These are phyloP conservation scores for Hipparchia semele DNA, from an alignment of 2,888 invertebrate genomes.

Conservation along the genomic window DNA sequence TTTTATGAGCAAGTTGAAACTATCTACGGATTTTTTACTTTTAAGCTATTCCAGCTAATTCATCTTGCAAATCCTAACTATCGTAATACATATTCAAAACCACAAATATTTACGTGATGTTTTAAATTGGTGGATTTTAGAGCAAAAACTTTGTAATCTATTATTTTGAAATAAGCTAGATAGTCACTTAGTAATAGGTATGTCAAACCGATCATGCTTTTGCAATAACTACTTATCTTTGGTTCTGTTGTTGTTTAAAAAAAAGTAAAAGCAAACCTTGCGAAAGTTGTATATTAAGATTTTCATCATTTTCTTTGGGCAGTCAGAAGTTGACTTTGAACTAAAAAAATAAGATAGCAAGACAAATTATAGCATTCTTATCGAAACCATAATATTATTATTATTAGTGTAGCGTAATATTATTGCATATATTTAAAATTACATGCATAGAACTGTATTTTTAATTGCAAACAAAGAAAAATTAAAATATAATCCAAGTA, in stretches of 20 bases:
- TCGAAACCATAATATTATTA: background rate
- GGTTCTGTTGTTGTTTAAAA: constrained; percentile 18
- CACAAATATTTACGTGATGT: constrained; percentile 10
- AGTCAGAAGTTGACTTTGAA: constrained; percentile 23
- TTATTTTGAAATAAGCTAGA: constrained; percentile 7
- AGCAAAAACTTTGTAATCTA: background rate
- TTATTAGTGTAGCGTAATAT: background rate
- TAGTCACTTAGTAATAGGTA: background rate
- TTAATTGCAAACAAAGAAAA: constrained; percentile 34
- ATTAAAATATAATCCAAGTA: constrained; percentile 54
- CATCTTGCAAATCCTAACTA: constrained; percentile 2
- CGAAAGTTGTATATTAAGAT: constrained; percentile 17
- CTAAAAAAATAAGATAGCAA: constrained; percentile 26
- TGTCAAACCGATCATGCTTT: constrained; percentile 24
- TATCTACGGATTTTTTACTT: constrained; percentile 14
- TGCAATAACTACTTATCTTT: constrained; percentile 12
- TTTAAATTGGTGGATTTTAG: background rate
- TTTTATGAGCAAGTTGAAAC: constrained; percentile 9
- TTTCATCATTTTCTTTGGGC: constrained; percentile 26
- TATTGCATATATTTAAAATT: constrained; percentile 19
- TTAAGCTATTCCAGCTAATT: constrained; percentile 19
- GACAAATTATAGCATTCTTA: constrained; percentile 22
- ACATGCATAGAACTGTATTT: constrained; percentile 23
- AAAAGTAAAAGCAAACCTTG: constrained; percentile 26
- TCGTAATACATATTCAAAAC: background rate